Percentiles rank a stretch among this genome's conserved stretches.
Conservation (phyloP, 2,797 vertebrate genomes). For the Loriculus beryllinus region DNA sequence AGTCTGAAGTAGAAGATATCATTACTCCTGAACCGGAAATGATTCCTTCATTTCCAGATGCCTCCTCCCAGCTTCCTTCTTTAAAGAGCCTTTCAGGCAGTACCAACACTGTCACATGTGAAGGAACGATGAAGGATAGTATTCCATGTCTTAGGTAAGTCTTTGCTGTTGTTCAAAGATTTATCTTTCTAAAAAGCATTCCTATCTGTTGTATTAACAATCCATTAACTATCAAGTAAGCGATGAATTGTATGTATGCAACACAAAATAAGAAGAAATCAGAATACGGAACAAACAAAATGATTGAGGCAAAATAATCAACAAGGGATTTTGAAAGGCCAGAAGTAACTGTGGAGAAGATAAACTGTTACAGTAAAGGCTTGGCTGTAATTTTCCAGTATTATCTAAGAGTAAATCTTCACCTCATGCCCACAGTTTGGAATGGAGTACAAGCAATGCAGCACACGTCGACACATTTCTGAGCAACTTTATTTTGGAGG, state of each 20-base stretch:
- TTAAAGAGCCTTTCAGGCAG: conserved; percentile 83
- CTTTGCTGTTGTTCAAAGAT: neutral
- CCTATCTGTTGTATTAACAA: neutral
- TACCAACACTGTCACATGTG: conserved; percentile 82
- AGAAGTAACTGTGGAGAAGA: neutral
- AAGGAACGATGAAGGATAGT: conserved; percentile 85
- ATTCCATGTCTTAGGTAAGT: conserved; percentile 89
- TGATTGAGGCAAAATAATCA: neutral
- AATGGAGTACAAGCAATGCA: neutral
- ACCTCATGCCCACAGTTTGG: neutral
- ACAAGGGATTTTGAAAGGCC: neutral
- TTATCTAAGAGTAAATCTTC: neutral
- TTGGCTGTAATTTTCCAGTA: neutral
- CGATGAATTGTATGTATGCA: neutral
- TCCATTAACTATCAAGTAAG: neutral
- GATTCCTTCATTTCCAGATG: conserved; percentile 85
- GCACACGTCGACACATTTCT: neutral
- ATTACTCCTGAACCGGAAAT: conserved; percentile 91
- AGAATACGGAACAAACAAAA: neutral
- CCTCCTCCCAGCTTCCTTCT: conserved; percentile 84
- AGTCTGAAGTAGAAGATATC: conserved; percentile 88
- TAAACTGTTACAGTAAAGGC: neutral
- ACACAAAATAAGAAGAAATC: neutral
- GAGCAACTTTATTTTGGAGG: neutral
- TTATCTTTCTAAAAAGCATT: neutral